Evolutionary conservation across 2,113 vertebrate genomes (phyloP).

Genomic region (Equus quagga): DNA sequence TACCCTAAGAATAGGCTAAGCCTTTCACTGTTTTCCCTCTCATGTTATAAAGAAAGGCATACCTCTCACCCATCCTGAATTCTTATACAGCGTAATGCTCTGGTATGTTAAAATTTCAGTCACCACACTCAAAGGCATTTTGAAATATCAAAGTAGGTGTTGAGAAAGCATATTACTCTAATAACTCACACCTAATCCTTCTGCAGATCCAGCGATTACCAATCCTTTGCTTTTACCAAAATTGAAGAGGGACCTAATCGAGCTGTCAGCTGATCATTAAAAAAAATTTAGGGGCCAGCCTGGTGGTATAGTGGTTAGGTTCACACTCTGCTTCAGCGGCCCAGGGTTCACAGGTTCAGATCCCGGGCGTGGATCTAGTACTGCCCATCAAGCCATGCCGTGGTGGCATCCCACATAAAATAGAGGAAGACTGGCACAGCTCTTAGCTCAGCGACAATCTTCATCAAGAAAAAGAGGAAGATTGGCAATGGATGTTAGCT

Average conservation of each 20-base stretch:
- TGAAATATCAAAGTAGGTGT: conserved; percentile 3
- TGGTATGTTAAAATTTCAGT: neutral
- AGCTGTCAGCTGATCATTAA: conserved; percentile 57
- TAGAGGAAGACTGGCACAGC: too few species aligned
- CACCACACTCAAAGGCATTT: conserved; percentile 25
- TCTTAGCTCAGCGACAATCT: too few species aligned
- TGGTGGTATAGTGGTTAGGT: too few species aligned
- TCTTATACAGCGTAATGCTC: neutral
- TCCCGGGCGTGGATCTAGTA: too few species aligned
- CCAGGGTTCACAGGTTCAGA: too few species aligned
- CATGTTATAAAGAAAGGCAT: neutral
- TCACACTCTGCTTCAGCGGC: too few species aligned
- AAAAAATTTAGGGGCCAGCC: conserved; percentile 51
- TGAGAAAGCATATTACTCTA: conserved; percentile 54
- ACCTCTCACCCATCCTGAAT: neutral
- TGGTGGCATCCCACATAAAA: too few species aligned
- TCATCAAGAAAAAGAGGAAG: too few species aligned
- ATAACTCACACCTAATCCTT: conserved; percentile 16
- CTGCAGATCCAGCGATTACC: conserved; percentile 32
- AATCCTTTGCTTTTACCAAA: conserved; percentile 61
- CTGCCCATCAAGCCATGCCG: too few species aligned
- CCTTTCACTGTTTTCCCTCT: neutral
- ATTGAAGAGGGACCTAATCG: conserved; percentile 27
- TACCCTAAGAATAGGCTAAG: neutral
- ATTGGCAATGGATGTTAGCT: too few species aligned